Evolutionary conservation across 2,113 vertebrate species (phyloP).

Genomic region (Xenus cinereus): DNA sequence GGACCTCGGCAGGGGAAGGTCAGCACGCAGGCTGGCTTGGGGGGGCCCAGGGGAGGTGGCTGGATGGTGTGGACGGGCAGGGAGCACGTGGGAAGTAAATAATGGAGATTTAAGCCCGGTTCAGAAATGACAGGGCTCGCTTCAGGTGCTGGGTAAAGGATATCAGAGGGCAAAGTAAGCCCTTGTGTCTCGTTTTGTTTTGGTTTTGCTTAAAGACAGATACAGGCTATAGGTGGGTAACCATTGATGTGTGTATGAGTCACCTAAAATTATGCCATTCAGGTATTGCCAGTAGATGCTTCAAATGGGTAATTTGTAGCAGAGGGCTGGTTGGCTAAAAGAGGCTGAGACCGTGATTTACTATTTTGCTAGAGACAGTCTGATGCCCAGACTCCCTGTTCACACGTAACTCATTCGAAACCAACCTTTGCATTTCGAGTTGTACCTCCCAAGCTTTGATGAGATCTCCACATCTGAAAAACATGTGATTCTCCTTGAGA

Average conservation of each 20-base stretch:
- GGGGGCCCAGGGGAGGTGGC: background rate
- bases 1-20: background rate
- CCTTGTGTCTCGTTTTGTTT: background rate
- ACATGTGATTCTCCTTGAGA: background rate
- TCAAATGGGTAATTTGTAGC: background rate
- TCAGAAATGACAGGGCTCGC: background rate
- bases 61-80: rapidly evolving
- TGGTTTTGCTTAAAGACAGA: background rate
- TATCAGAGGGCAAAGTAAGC: background rate
- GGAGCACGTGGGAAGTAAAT: background rate
- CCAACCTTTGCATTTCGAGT: background rate
- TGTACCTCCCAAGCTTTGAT: background rate
- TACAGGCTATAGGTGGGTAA: background rate
- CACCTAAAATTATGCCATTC: background rate
- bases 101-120: background rate
- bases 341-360: background rate
- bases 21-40: background rate
- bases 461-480: background rate
- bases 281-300: background rate
- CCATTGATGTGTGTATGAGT: background rate
- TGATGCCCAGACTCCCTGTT: background rate
- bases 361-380: background rate
- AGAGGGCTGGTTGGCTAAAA: background rate
- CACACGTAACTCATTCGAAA: background rate
- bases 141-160: background rate